These are phyloP conservation scores for Rhamphomyia laevipes DNA, from an alignment of 2,888 invertebrate genomes.

Conservation along the genomic window DNA sequence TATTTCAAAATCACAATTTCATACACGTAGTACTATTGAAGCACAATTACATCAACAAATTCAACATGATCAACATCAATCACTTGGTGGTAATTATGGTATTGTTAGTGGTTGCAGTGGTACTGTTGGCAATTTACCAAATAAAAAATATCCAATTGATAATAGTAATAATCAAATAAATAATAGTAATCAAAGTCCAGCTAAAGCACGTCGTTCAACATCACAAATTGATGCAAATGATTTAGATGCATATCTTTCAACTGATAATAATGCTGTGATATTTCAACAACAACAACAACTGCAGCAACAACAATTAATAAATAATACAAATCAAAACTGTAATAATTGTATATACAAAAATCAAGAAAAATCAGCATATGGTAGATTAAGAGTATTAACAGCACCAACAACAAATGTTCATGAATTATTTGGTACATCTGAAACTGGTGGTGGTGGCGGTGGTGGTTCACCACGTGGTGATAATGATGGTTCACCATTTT, in stretches of 20 bases:
- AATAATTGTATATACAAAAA: constrained; percentile 9
- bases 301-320: neutral
- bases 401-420: constrained; percentile 49
- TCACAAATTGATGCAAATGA: constrained; percentile 20
- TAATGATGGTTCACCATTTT: constrained; percentile 23
- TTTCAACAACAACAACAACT: constrained; percentile 4
- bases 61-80: constrained; percentile 2
- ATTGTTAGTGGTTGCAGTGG: constrained; percentile 7
- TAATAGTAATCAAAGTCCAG: constrained; percentile 15
- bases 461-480: constrained; percentile 21
- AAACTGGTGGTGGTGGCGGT: constrained; percentile 16
- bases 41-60: constrained; percentile 13
- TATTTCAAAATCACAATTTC: constrained; percentile 12
- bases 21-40: constrained; percentile 15
- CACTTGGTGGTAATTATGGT: constrained; percentile 6
- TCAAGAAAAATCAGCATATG: constrained; percentile 55
- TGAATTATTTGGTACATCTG: constrained; percentile 26
- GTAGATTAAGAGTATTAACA: constrained; percentile 58
- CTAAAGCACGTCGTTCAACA: constrained; percentile 17
- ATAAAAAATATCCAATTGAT: constrained; percentile 11
- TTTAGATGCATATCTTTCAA: constrained; percentile 12
- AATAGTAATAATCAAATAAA: constrained; percentile 4
- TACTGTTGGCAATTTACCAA: constrained; percentile 3
- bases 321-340: neutral
- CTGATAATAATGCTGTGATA: constrained; percentile 13